Evolutionary conservation across 2,113 vertebrate genomes (phyloP).

Genomic region (Rynchops niger): DNA sequence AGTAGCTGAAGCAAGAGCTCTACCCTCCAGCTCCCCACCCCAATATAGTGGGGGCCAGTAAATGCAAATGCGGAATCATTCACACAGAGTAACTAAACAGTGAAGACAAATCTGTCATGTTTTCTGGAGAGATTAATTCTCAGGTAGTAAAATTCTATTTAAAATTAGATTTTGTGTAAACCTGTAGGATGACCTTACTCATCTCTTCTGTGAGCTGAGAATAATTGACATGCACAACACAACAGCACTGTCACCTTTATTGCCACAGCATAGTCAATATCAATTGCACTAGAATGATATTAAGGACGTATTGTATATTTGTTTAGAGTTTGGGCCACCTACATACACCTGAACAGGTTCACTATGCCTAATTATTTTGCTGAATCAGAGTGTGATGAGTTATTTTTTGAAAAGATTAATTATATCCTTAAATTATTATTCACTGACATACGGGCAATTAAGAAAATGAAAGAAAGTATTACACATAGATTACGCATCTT

Average conservation of each 20-base stretch:
- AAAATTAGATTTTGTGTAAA: background rate
- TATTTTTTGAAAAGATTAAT: background rate
- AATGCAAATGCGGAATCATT: background rate
- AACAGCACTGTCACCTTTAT: background rate
- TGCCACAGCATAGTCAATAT: background rate
- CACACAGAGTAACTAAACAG: background rate
- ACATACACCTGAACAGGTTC: background rate
- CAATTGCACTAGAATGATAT: background rate
- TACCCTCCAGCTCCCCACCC: too few species aligned
- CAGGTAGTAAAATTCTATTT: background rate
- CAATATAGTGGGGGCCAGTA: accelerated
- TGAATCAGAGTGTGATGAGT: background rate
- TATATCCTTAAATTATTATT: background rate
- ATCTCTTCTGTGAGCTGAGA: background rate
- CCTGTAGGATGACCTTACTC: background rate
- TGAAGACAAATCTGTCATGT: background rate
- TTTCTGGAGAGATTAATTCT: background rate
- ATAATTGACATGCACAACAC: accelerated
- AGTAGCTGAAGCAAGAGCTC: background rate
- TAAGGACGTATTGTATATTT: background rate
- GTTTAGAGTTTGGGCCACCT: background rate
- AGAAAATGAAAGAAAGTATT: background rate
- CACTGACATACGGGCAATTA: background rate
- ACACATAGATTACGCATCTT: background rate
- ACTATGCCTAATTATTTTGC: background rate